Percentiles rank a stretch among this genome's conserved stretches.
Conservation (phyloP, 2,797 vertebrate genomes). For the Numenius phaeopus region DNA sequence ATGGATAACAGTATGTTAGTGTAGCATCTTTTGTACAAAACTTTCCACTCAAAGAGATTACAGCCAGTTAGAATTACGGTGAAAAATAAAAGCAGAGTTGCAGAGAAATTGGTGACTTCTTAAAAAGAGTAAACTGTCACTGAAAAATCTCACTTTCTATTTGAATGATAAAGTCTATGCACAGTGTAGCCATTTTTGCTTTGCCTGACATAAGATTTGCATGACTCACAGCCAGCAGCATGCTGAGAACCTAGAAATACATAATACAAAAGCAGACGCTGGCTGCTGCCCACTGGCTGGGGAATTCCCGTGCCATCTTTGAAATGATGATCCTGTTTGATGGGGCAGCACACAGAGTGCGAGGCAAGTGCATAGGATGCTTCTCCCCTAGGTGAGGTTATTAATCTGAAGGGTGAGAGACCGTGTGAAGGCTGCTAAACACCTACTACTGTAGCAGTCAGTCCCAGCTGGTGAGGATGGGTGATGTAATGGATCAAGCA, state of each 20-base stretch:
- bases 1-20: not conserved
- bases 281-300: not conserved
- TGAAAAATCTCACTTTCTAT: conserved; percentile 62
- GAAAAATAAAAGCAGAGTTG: conserved; percentile 23
- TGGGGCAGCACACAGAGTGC: not conserved
- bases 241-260: not conserved
- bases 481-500: conserved; percentile 5
- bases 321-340: not conserved
- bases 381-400: not conserved
- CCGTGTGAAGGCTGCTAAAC: not conserved
- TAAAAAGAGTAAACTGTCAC: conserved; percentile 51
- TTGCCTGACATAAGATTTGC: conserved; percentile 35
- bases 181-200: conserved; percentile 37
- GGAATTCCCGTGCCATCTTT: not conserved
- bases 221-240: conserved; percentile 28
- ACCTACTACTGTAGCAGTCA: not conserved
- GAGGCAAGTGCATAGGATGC: not conserved
- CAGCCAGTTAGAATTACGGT: not conserved
- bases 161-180: conserved; percentile 51
- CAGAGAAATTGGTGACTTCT: conserved; percentile 42
- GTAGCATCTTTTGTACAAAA: not conserved
- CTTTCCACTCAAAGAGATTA: not conserved
- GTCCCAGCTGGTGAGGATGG: not conserved
- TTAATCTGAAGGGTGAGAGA: not conserved
- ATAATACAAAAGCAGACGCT: not conserved